Evolutionary conservation across 2,888 invertebrate species (phyloP).

Genomic region (Rhagonycha fulva): DNA sequence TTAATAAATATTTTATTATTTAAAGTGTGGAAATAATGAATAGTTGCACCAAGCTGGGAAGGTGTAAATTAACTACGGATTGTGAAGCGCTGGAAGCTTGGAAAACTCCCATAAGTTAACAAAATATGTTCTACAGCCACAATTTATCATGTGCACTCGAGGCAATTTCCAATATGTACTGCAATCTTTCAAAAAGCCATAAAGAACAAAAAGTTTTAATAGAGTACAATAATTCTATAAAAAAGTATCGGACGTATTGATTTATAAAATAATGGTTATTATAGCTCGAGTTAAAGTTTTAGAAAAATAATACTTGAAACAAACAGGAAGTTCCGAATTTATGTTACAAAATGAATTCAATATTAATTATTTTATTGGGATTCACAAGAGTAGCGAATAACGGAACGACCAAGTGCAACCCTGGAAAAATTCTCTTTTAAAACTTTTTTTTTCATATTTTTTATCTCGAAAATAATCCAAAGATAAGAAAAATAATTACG

Average conservation of each 20-base stretch:
- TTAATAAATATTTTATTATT: too few species aligned
- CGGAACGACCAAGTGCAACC: too few species aligned
- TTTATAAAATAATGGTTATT: neutral
- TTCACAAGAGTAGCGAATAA: too few species aligned
- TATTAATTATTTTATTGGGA: too few species aligned
- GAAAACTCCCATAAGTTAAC: neutral
- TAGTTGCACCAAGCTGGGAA: too few species aligned
- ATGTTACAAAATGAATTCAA: too few species aligned
- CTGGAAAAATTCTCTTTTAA: too few species aligned
- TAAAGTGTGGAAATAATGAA: too few species aligned
- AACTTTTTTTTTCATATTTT: too few species aligned
- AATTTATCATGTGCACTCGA: neutral
- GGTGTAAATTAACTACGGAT: too few species aligned
- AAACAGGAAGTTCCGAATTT: too few species aligned
- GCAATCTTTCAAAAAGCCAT: neutral
- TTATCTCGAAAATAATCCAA: neutral
- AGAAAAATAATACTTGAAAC: neutral
- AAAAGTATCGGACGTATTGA: neutral
- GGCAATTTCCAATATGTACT: neutral
- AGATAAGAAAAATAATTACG: neutral
- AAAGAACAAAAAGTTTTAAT: neutral
- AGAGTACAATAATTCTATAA: neutral
- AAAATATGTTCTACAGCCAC: neutral
- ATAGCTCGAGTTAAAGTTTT: neutral
- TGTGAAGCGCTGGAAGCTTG: neutral